These are phyloP conservation scores for Bradypodion pumilum DNA, from an alignment of 2,797 vertebrate genomes.

Conservation along the genomic window DNA sequence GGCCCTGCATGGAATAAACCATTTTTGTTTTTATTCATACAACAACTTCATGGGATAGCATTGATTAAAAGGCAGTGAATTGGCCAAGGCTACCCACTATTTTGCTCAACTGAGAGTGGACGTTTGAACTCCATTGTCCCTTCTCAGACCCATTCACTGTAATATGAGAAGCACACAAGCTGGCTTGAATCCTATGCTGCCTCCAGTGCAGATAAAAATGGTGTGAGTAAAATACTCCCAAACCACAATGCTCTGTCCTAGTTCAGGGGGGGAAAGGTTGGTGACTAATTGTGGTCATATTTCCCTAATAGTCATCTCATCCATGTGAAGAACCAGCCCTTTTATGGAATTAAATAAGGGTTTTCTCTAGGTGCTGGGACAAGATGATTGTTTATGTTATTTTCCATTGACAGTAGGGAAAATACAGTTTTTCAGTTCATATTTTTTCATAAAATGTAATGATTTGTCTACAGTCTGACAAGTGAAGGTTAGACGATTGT, in stretches of 20 bases:
- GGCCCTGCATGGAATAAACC: background rate
- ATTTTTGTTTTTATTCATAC: background rate
- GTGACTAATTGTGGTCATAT: slow-evolving; percentile 72
- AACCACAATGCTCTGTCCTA: slow-evolving; percentile 65
- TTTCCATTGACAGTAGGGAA: slow-evolving; percentile 55
- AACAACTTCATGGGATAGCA: too few species aligned
- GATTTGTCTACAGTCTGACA: slow-evolving; percentile 24
- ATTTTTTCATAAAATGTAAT: slow-evolving; percentile 66
- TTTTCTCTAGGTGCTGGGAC: slow-evolving; percentile 14
- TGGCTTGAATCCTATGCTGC: background rate
- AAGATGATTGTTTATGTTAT: slow-evolving; percentile 40
- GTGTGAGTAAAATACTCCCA: slow-evolving; percentile 56
- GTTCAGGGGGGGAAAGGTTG: slow-evolving; percentile 64
- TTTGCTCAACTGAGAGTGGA: background rate
- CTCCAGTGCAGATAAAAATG: slow-evolving; percentile 1
- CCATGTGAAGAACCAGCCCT: slow-evolving; percentile 46
- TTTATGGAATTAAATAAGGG: slow-evolving; percentile 43
- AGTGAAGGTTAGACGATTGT: background rate
- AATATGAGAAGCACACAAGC: background rate
- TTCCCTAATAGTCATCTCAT: slow-evolving; percentile 55
- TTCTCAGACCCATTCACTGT: background rate
- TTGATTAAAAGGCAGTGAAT: background rate
- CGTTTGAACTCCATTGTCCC: background rate
- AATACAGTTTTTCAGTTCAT: slow-evolving; percentile 56
- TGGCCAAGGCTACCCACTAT: background rate